A percentile compares a stretch with the other conserved stretches of the same genome.
phyloP scores from a whole-genome alignment of 2,797 vertebrate species.

The Sciurus carolinensis region DNA sequence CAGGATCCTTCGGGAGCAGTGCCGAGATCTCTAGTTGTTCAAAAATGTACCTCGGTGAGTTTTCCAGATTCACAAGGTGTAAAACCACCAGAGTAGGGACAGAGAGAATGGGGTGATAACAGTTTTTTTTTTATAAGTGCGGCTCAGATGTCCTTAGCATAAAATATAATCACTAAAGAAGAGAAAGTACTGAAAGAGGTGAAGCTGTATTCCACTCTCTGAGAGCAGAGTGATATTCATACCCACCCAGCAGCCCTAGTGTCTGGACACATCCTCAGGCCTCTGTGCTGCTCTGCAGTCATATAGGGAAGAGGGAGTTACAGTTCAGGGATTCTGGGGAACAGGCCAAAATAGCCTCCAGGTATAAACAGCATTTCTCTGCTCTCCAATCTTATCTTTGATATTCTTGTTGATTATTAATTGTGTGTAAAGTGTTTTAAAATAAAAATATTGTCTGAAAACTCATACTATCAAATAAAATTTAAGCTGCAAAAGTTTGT shows the following conservation, averaged over 20 bases:
- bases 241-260: neutral
- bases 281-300: neutral
- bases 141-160: neutral
- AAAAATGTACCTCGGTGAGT: neutral
- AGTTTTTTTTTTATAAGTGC: neutral
- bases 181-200: neutral
- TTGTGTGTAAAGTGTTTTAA: neutral
- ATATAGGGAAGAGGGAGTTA: neutral
- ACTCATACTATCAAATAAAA: neutral
- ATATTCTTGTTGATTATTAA: neutral
- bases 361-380: neutral
- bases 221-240: neutral
- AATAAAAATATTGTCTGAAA: constrained; percentile 31
- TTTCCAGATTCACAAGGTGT: neutral
- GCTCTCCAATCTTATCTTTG: neutral
- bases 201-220: neutral
- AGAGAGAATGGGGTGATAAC: neutral
- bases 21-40: neutral
- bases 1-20: neutral
- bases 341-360: neutral
- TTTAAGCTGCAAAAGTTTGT: neutral
- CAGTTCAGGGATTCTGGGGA: neutral
- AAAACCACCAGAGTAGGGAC: neutral
- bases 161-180: neutral
- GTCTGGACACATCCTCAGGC: neutral